These are phyloP conservation scores for Clavelina lepadiformis DNA, from an alignment of 23 tunicate species.

Conservation along the genomic window DNA sequence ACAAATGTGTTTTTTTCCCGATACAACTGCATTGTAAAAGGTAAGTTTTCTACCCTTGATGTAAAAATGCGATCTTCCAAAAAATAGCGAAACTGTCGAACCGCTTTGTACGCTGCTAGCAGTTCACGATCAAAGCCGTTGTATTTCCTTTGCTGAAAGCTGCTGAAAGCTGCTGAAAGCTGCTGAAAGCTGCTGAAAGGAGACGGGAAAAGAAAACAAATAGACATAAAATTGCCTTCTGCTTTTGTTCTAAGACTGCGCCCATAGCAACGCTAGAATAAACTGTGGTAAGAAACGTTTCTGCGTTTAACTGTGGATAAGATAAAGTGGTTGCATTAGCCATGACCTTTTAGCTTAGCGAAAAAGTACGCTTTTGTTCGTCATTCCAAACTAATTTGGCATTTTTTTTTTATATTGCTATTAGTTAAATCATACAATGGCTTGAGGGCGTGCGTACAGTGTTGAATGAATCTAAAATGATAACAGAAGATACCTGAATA, in stretches of 20 bases:
- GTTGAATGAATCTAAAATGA: too few species aligned
- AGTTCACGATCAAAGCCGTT: slow-evolving; percentile 15
- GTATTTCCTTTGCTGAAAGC: slow-evolving; percentile 22
- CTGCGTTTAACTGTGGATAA: too few species aligned
- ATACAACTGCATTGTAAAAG: slow-evolving; percentile 18
- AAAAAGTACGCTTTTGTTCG: too few species aligned
- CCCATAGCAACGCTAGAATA: not conserved
- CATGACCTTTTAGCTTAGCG: too few species aligned
- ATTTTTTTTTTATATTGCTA: too few species aligned
- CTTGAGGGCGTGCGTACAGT: too few species aligned
- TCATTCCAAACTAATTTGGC: too few species aligned
- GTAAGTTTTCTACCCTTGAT: slow-evolving; percentile 5
- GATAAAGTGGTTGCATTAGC: too few species aligned
- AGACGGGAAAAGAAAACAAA: not conserved
- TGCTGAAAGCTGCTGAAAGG: not conserved
- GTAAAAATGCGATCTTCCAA: slow-evolving; percentile 18
- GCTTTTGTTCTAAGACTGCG: slow-evolving; percentile 9
- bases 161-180: too few species aligned
- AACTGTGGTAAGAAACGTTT: too few species aligned
- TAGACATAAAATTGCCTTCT: not conserved
- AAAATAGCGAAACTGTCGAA: not conserved
- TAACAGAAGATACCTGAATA: too few species aligned
- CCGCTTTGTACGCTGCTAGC: slow-evolving; percentile 12
- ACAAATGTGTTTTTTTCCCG: not conserved
- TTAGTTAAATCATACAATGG: too few species aligned